Percentiles rank a stretch among this genome's conserved stretches.
phyloP scores from a whole-genome alignment of 1,140 invertebrate genomes.

The Brachionus calyciflorus region DNA sequence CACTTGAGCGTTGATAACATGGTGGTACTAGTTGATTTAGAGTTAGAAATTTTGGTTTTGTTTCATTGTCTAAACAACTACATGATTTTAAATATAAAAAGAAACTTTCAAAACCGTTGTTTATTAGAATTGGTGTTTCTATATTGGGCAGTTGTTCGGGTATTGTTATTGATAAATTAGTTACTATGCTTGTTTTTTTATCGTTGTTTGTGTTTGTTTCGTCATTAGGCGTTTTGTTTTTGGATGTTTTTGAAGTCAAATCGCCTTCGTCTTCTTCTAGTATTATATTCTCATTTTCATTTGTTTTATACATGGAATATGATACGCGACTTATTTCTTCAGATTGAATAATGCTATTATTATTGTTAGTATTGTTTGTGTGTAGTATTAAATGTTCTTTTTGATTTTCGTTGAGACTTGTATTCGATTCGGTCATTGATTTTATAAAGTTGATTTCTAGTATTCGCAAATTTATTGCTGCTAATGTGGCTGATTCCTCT shows the following conservation, averaged over 20 bases:
- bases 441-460: constrained; percentile 64
- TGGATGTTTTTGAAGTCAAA: not conserved
- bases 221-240: not conserved
- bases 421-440: constrained; percentile 47
- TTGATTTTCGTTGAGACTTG: constrained; percentile 5
- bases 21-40: not conserved
- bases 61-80: not conserved
- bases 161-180: not conserved
- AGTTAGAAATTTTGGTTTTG: not conserved
- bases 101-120: not conserved
- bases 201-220: no score
- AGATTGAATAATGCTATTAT: not conserved
- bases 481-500: constrained; percentile 69
- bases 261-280: constrained; percentile 26
- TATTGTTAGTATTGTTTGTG: no score
- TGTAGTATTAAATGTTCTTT: constrained; percentile 9
- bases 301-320: not conserved
- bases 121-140: not conserved
- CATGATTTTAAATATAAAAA: not conserved
- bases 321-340: constrained; percentile 24
- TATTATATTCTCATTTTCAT: not conserved
- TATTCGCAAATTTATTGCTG: constrained; percentile 69
- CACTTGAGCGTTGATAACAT: constrained; percentile 2
- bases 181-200: no score
- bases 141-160: not conserved